Evolutionary conservation across 2,888 invertebrate genomes (phyloP), one percentile per base, ranked within the genome.

Genomic region (Conchocele bisecta): DNA sequence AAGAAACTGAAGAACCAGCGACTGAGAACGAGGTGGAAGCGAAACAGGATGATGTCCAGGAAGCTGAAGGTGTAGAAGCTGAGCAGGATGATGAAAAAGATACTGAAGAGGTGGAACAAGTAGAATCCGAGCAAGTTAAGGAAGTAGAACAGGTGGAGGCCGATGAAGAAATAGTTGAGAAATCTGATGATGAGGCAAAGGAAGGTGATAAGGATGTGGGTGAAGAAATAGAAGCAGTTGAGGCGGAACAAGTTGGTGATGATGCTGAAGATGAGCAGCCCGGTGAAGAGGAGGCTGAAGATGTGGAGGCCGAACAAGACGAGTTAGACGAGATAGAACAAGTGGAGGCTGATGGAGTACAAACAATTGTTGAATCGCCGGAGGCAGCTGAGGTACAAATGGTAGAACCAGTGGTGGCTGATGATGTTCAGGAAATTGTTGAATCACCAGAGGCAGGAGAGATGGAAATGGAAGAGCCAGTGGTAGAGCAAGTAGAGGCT

Each of bases 231-330:
- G 46, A 42, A 42, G 9, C 42, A 42, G 42, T 6, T 42, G 42
- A 46, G 15, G 22, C 24, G 20, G 24, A 4, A n/a, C 13, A 46
- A 3, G 5, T 22, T 4, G 46, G 28, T 11, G 15, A 46, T 46
- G 46, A 46, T 7, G 22, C 15, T 46, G 22, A 48, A 13, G 54
- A 50, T n/a, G 50, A 50, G 26, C 56, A 46, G 53, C 54, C 61
- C 51, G 57, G 59, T 28, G 51, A 35, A 28, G 41, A 50, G 48
- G 63, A 65, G 64, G 63, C 26, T n/a, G 64, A 54, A 37, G 56
- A 48, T 33, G 69, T 75, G 28, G 37, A 22, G 6, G 58, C 41
- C 15, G 57, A 56, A 37, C 57, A 67, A 28, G 57, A 41, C 29
- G 64, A 48, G 22, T 46, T 26, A 24, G 73, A 69, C 17, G 58